Conservation (phyloP, 2,113 vertebrate species). For the Ranitomeya imitator region DNA sequence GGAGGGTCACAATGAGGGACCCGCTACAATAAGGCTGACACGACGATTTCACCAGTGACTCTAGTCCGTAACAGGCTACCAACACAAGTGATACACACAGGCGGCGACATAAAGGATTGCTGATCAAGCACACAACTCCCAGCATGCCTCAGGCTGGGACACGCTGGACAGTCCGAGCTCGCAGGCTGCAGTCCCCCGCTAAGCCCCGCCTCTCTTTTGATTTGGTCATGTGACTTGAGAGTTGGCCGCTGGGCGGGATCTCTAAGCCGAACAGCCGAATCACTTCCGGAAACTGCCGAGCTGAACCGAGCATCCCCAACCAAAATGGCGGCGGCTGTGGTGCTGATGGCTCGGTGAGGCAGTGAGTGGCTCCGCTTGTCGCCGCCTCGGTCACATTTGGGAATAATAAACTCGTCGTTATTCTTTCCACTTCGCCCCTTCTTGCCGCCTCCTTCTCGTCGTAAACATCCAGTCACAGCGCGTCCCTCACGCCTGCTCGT, state of each 20-base stretch:
- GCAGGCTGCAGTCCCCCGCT: neutral
- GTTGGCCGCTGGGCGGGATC: conserved; percentile 18
- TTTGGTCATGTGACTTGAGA: conserved; percentile 48
- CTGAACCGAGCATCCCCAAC: conserved; percentile 56
- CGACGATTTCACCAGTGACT: no score
- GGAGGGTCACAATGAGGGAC: no score
- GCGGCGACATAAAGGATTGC: no score
- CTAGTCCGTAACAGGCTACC: no score
- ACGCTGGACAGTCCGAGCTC: no score
- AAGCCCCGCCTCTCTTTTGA: neutral
- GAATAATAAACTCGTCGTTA: conserved; percentile 55
- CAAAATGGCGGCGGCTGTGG: conserved; percentile 70
- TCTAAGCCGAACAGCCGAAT: conserved; percentile 34
- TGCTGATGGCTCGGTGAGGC: conserved; percentile 65
- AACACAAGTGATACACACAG: no score
- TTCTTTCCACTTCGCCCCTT: conserved; percentile 55
- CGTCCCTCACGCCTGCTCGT: conserved; percentile 69
- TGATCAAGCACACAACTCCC: no score
- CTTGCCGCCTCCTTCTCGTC: conserved; percentile 68
- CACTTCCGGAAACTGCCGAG: conserved; percentile 54
- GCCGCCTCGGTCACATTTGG: conserved; percentile 64
- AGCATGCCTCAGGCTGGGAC: no score
- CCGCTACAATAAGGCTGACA: no score
- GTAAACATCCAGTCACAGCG: conserved; percentile 62
- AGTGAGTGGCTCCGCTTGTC: conserved; percentile 69